Base-by-base conservation (phyloP, 2,113 vertebrate genomes). In the Lagenorhynchus albirostris region DNA sequence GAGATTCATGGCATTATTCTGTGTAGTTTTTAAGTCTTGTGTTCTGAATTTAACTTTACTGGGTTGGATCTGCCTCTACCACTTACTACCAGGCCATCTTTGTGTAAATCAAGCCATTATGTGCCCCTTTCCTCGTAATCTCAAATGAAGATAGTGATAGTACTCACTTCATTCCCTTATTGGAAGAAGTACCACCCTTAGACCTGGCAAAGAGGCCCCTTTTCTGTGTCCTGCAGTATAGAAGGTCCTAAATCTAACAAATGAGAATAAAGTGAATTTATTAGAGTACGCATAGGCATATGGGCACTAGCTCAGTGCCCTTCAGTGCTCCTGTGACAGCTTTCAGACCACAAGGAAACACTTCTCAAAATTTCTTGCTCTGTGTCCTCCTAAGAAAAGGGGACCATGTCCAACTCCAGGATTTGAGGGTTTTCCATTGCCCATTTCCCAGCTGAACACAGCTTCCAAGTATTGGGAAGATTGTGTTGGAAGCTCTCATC, bases 211-310 rank as follows among this genome's bases (percentile, higher is more conserved):
- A 87, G 18, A 50, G 6, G 1, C 0, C 2, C 20, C 41, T 93
- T 12, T 29, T 55, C 36, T 79, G 17, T 29, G 36, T 41, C 36
- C 1, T 65, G 18, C 55, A 29, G n/a, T 6, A 18, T 6, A 53
- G 10, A 77, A 26, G 23, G 33, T 3, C 8, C 25, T 36, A 3
- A 18, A 5, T 50, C 9, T 47, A 31, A 60, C 47, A 36, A 8
- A 47, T 3, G 86, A 60, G 70, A 47, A 17, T 23, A 7, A n/a
- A 88, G 21, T 33, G 33, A n/a, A 77, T 31, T 25, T 73, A 20
- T 62, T 13, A 55, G 62, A 44, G 10, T 12, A 4, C 1, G 29
- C 7, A n/a, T 0, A n/a, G 29, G 29, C 3, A 15, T 9, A 2
- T 6, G 23, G 20, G 36, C 18, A 2, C 8, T 5, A 17, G 20